These are phyloP conservation scores for Homalodisca vitripennis DNA, from an alignment of 1,140 invertebrate genomes.

Conservation along the genomic window DNA sequence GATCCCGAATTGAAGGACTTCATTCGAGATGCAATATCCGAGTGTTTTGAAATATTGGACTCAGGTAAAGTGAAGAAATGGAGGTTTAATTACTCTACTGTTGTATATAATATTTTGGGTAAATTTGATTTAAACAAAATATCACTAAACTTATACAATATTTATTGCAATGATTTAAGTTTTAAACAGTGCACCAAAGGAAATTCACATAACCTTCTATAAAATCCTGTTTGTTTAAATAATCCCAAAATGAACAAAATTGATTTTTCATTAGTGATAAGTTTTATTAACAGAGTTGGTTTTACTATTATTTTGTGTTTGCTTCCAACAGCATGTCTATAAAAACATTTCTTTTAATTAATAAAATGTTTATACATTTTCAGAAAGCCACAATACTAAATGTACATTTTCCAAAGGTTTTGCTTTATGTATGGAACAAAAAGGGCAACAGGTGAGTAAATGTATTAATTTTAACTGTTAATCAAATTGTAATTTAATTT, in stretches of 20 bases:
- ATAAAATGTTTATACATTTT: neutral
- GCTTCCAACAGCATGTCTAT: neutral
- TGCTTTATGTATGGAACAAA: neutral
- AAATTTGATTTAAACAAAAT: neutral
- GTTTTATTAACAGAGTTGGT: neutral
- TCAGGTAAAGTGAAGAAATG: neutral
- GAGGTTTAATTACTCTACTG: neutral
- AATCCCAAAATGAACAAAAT: neutral
- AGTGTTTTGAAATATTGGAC: neutral
- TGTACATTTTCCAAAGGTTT: neutral
- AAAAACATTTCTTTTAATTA: neutral
- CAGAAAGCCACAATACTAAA: neutral
- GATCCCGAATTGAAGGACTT: neutral
- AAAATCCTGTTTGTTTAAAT: neutral
- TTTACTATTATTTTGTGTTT: neutral
- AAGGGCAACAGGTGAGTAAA: neutral
- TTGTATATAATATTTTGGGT: neutral
- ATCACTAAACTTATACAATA: neutral
- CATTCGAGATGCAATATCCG: neutral
- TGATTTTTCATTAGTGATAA: neutral
- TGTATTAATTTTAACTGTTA: neutral
- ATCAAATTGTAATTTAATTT: neutral
- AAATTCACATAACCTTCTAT: neutral
- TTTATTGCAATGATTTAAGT: too few relatives aligned
- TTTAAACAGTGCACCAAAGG: too few relatives aligned